Base-by-base conservation (phyloP, 2,888 invertebrate genomes). In the Epiperipatus broadwayi region DNA sequence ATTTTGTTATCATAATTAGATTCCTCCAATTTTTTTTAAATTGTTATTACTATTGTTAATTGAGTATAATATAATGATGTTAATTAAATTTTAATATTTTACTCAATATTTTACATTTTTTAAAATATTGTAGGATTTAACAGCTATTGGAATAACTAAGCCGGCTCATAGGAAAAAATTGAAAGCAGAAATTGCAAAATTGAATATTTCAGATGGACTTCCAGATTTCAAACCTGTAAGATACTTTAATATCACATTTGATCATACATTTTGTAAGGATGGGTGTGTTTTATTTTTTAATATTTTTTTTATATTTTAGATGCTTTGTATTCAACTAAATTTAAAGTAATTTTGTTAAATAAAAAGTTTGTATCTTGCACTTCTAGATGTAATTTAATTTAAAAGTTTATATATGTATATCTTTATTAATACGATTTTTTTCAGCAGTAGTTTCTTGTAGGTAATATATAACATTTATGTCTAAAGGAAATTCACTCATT, bases 91-190 rank as follows among this genome's bases (percentile, higher is more conserved):
- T 39, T 28, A 28, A 37, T 2, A 12, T 15, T 30, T n/a, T 12
- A 15, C 7, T 7, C 12, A 30, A 10, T 30, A 8, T 12, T n/a
- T 12, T 15, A 7, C n/a, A 7, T 7, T 8, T 10, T 30, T 30
- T 12, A 30, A 12, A 8, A 12, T 12, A n/a, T 7, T 15, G 18
- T 52, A 66, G 63, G 73, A 73, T 53, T 56, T 73, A 46, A 69
- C 70, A 21, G 71, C 71, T 18, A 68, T 73, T 47, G 72, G 73
- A 51, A 89, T 97, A 50, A 91, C 89, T 56, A 91, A 93, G 63
- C 95, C 97, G 25, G 81, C 84, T 58, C 93, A 95, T 61, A 71
- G 95, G 49, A 93, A 93, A 60, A 72, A 81, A 51, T 71, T 97
- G 54, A 95, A 95, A 67, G 77, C 84, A 41, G 91, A 95, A 64